A percentile compares a stretch with the other conserved stretches of the same genome.
These are phyloP conservation scores for Psittacula derbiana DNA, from an alignment of 2,797 vertebrate species.

Conservation along the genomic window DNA sequence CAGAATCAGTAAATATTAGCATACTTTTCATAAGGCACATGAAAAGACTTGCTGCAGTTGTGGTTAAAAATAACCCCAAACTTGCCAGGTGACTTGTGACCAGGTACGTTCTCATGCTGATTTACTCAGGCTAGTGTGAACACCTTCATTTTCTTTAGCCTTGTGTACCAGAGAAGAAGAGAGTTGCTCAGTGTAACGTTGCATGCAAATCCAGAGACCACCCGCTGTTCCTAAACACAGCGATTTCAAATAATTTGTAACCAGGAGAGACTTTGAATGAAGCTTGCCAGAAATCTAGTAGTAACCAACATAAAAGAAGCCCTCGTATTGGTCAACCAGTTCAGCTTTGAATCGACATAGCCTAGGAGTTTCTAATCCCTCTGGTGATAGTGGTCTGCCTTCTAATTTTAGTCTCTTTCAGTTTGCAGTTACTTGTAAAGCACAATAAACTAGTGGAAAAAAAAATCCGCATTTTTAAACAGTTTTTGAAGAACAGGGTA, in stretches of 20 bases:
- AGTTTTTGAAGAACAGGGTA: conserved; percentile 16
- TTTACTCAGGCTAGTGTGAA: neutral
- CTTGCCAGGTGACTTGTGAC: neutral
- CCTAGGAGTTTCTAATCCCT: conserved; percentile 26
- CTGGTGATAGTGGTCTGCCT: conserved; percentile 39
- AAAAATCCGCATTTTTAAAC: conserved; percentile 47
- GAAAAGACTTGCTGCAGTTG: neutral
- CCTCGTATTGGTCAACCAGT: neutral
- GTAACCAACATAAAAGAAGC: neutral
- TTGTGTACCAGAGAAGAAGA: neutral
- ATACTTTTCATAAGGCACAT: neutral
- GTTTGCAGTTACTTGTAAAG: conserved; percentile 25
- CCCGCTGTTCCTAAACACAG: neutral
- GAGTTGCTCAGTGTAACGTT: neutral
- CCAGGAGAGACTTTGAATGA: neutral
- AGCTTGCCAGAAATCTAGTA: conserved; percentile 4
- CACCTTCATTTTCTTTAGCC: neutral
- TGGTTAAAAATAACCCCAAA: neutral
- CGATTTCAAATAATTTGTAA: conserved; percentile 6
- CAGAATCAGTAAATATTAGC: neutral
- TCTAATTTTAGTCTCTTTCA: conserved; percentile 51
- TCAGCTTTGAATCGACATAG: neutral
- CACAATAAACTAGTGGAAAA: conserved; percentile 31
- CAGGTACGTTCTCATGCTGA: rapidly evolving
- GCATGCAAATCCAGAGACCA: neutral